phyloP scores from a whole-genome alignment of 2,797 vertebrate species.

The Characodon lateralis region DNA sequence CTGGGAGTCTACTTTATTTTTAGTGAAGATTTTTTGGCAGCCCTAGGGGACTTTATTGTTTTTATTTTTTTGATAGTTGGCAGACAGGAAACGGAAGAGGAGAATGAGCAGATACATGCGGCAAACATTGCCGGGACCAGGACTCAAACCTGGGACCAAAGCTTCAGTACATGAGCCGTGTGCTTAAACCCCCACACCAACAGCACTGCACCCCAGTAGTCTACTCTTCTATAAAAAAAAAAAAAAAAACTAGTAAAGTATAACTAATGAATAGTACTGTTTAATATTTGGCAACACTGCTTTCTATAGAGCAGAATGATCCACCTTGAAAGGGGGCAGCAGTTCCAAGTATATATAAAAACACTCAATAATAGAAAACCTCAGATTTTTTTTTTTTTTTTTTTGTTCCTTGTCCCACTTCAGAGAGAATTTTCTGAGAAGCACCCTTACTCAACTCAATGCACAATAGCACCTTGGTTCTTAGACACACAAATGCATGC shows the following conservation, averaged over 20 bases:
- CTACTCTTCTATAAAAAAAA: constrained; percentile 57
- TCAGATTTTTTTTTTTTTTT: constrained; percentile 9
- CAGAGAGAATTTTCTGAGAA: constrained; percentile 52
- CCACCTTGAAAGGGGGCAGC: constrained; percentile 40
- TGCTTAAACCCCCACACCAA: no score
- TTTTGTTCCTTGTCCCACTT: constrained; percentile 50
- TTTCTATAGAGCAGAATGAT: constrained; percentile 32
- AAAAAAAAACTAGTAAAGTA: constrained; percentile 52
- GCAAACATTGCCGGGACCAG: no score
- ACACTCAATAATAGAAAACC: constrained; percentile 39
- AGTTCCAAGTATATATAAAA: constrained; percentile 49
- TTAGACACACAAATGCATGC: constrained; percentile 22
- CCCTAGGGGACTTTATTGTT: no score
- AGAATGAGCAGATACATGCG: no score
- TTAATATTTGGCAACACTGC: constrained; percentile 40
- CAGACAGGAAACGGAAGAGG: no score
- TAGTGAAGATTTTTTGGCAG: no score
- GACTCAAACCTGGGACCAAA: no score
- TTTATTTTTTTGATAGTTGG: no score
- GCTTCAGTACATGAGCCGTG: no score
- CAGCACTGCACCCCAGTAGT: constrained; percentile 16
- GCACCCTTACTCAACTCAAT: constrained; percentile 50
- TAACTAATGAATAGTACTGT: constrained; percentile 22
- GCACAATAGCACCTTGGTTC: constrained; percentile 37
- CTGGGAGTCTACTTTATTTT: constrained; percentile 46